Evolutionary conservation across 2,888 invertebrate species (phyloP), one percentile per base, ranked within the genome.

Genomic region (Lampropteryx suffumata): DNA sequence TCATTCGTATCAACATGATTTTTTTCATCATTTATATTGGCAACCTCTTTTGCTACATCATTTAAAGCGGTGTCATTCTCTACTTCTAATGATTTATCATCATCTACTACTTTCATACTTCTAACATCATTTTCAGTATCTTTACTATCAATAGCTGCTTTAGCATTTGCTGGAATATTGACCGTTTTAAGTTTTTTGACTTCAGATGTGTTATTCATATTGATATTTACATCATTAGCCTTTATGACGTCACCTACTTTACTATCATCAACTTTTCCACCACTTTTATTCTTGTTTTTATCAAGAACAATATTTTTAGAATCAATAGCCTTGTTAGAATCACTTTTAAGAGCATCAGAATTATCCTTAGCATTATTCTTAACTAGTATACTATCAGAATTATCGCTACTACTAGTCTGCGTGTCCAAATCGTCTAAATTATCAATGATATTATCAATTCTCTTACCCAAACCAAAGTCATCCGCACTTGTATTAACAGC

Each of bases 361-460:
- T 36, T 35, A 32, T n/a, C 29, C 6, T 14, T 45, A 37, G 44
- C 28, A 30, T 4, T 14, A 39, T 28, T 45, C 17, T 47, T 51
- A 33, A 40, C 42, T n/a, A 51, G 30, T n/a, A 50, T 45, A 32
- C 41, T 59, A 45, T 50, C 51, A 6, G 57, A 46, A 52, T 57
- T 59, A 10, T 44, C 27, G 27, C 36, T 43, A 26, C 39, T 41
- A 7, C 32, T 57, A 27, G 36, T 42, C 8, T 50, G 43, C 17
- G 50, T 35, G 33, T 43, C 43, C 1, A 63, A 65, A 33, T 57
- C 43, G 2, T 26, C 49, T 11, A 82, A 60, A 53, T 73, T 73
- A 50, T 68, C 61, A 3, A 81, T 78, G 10, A 80, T 72, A 55
- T 59, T 74, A 53, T 71, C 57, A 8, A 55, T 56, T 12, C 50